Conservation (phyloP, 2,888 invertebrate species). For the Hedya salicella region DNA sequence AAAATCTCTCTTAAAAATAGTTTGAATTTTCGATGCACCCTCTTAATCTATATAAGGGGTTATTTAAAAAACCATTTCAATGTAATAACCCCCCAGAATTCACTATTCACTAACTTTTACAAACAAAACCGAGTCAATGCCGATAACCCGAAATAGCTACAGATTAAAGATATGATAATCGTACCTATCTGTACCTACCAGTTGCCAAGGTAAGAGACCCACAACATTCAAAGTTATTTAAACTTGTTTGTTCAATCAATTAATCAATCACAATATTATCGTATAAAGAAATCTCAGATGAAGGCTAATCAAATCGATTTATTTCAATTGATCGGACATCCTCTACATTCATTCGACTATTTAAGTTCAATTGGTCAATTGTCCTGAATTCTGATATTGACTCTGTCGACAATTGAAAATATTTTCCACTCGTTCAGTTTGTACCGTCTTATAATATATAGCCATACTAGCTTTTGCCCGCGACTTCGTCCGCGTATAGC, state of each 20-base stretch:
- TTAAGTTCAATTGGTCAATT: conserved; percentile 14
- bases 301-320: conserved; percentile 16
- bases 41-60: too few relatives aligned
- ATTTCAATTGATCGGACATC: conserved; percentile 14
- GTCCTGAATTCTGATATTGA: background rate
- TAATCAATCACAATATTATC: too few relatives aligned
- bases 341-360: conserved; percentile 3
- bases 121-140: background rate
- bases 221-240: background rate
- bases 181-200: background rate
- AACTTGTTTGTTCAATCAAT: conserved; percentile 1
- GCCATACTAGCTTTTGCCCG: too few relatives aligned
- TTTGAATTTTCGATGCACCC: too few relatives aligned
- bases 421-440: conserved; percentile 4
- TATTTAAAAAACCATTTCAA: too few relatives aligned
- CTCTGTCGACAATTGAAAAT: background rate
- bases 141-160: background rate
- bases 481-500: too few relatives aligned
- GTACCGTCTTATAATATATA: background rate
- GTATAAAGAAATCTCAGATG: background rate
- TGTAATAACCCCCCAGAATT: too few relatives aligned
- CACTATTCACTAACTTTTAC: too few relatives aligned
- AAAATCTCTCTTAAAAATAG: too few relatives aligned
- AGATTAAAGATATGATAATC: background rate
- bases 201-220: background rate